Base-by-base conservation (phyloP, 2,888 invertebrate genomes). In the Acanthoscelides obtectus region DNA sequence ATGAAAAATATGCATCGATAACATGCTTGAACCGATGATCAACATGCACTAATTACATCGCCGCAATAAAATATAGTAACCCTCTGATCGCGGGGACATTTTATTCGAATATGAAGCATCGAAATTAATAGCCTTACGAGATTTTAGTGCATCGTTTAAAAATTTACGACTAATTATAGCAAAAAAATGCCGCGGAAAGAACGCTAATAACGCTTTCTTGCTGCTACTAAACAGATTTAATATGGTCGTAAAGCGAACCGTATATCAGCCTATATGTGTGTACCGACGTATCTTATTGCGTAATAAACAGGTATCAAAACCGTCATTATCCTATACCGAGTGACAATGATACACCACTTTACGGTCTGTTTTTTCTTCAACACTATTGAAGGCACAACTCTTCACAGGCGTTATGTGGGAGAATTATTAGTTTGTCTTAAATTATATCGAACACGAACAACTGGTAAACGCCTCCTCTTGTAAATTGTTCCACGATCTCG, bases 101-200 rank as follows among this genome's bases (percentile, higher is more conserved):
- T 45, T 45, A 45, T 45, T 45, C 45, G 45, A 45, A 45, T 45
- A 45, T 45, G 12, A 45, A 12, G 12, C 45, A 45, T 45, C 17
- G 45, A 17, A 45, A 45, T 45, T 45, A 45, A 45, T 45, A 45
- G 45, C 45, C 45, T 6, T 45, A 79, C 77, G 83, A 83, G 83
- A 84, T 84, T 84, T 84, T 84, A 84, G 84, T 83, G 82, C 83
- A 83, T 82, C 77, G 79, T 79, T 82, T 81, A 80, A 82, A 83
- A 83, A 83, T 84, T 83, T 84, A 45, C 45, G 45, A 45, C 45
- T 45, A 45, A 45, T 45, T 45, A 45, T 45, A 45, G 12, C 45
- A 45, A 45, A 45, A 45, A 45, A 45, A 45, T 45, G 45, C 45
- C 17, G 45, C 45, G 17, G 45, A 45, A 45, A 45, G 45, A 4